Conservation (phyloP, 2,888 invertebrate species). For the Lepidochrysops patricia region DNA sequence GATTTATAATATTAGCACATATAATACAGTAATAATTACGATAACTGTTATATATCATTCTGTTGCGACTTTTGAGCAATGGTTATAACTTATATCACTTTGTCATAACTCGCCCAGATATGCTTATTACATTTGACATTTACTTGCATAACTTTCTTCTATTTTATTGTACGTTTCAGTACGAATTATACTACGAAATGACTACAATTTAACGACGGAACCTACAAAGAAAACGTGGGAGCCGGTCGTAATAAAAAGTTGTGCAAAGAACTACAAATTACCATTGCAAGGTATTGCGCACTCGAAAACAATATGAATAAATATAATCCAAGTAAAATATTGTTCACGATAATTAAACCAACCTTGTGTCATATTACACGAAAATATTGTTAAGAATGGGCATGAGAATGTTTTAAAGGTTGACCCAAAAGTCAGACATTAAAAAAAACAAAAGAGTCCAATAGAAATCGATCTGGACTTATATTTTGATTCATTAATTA, state of each 20-base stretch:
- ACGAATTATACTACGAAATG: slow-evolving; percentile 5
- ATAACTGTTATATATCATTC: too few species aligned
- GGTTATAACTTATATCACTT: neutral
- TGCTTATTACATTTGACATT: neutral
- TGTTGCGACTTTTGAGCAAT: neutral
- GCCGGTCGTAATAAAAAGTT: slow-evolving; percentile 4
- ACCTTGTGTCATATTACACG: slow-evolving; percentile 1
- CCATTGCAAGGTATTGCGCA: neutral
- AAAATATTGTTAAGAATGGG: neutral
- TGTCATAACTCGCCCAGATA: neutral
- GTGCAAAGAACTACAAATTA: slow-evolving; percentile 5
- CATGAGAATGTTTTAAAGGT: neutral
- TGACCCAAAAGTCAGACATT: neutral
- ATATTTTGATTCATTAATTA: too few species aligned
- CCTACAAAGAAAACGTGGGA: slow-evolving; percentile 10
- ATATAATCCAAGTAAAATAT: neutral
- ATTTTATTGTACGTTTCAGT: neutral
- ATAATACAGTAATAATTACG: too few species aligned
- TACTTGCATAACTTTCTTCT: slow-evolving; percentile 1
- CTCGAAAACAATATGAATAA: neutral
- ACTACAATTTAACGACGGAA: neutral
- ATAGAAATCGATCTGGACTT: too few species aligned
- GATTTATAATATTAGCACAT: too few species aligned
- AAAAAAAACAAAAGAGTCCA: neutral
- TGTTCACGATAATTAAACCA: neutral